These are phyloP conservation scores for Emmelina monodactyla DNA, from an alignment of 2,888 invertebrate species.

Conservation along the genomic window DNA sequence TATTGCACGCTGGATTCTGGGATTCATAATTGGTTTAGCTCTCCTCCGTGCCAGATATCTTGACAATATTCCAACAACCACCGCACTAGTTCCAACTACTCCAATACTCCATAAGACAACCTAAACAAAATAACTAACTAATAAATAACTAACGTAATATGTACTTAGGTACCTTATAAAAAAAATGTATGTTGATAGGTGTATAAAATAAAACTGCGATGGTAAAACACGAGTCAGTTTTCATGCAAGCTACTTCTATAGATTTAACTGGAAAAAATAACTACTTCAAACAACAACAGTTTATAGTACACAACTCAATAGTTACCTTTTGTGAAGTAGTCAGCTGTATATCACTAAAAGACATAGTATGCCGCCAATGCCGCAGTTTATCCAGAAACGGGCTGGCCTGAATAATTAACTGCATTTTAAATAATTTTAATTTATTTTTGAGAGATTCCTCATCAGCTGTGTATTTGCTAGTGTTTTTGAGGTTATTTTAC, in stretches of 20 bases:
- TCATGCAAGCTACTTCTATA: too few relatives aligned
- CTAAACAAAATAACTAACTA: slow-evolving; percentile 47
- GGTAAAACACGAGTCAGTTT: too few relatives aligned
- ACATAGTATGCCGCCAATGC: slow-evolving; percentile 52
- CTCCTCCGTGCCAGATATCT: slow-evolving; percentile 78
- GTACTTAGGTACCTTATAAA: too few relatives aligned
- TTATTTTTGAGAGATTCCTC: not conserved
- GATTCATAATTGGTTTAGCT: slow-evolving; percentile 69
- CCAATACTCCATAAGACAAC: slow-evolving; percentile 77
- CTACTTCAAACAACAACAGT: too few relatives aligned
- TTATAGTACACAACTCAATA: slow-evolving; percentile 15
- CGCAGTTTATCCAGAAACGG: slow-evolving; percentile 63
- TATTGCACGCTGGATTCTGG: slow-evolving; percentile 61
- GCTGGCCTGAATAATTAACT: slow-evolving; percentile 62
- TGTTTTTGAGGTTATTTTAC: not conserved
- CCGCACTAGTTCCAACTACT: slow-evolving; percentile 73
- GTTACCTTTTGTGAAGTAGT: slow-evolving; percentile 75
- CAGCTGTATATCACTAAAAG: slow-evolving; percentile 59
- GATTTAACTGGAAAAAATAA: too few relatives aligned
- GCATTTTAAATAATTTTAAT: slow-evolving; percentile 31
- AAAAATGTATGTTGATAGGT: too few relatives aligned
- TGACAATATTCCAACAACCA: slow-evolving; percentile 83
- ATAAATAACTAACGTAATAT: slow-evolving; percentile 7
- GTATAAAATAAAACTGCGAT: too few relatives aligned
- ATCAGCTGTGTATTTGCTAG: not conserved